Evolutionary conservation across 1,140 invertebrate species (phyloP).

Genomic region (Brachystomella parvula): DNA sequence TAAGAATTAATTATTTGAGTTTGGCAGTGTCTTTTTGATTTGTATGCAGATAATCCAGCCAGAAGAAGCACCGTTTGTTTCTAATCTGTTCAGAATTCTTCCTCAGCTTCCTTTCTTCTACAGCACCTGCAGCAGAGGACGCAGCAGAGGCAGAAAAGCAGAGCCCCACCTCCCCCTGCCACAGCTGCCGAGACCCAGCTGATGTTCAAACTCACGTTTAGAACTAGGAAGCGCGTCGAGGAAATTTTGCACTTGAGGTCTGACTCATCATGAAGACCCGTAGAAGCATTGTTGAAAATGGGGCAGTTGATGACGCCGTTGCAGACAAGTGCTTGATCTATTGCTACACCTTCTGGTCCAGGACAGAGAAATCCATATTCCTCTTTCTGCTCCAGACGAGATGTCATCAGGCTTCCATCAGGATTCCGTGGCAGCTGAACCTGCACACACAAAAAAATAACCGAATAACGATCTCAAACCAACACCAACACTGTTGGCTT

Average conservation of each 20-base stretch:
- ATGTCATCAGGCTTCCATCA: conserved; percentile 67
- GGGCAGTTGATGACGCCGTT: conserved; percentile 78
- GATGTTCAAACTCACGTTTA: conserved; percentile 29
- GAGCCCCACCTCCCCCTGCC: conserved; percentile 19
- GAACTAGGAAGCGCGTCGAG: conserved; percentile 31
- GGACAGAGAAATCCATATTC: conserved; percentile 74
- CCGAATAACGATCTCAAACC: no score
- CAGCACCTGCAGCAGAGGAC: conserved; percentile 31
- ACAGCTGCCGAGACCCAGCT: conserved; percentile 36
- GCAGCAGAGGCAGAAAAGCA: conserved; percentile 33
- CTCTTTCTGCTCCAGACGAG: conserved; percentile 47
- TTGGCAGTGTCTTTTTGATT: no score
- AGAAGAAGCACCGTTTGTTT: neutral
- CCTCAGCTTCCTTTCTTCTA: conserved; percentile 20
- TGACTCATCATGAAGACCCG: conserved; percentile 40
- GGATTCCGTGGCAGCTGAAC: conserved; percentile 70
- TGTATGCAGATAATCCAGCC: no score
- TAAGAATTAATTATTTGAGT: no score
- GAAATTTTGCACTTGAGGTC: conserved; percentile 38
- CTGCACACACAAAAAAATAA: no score
- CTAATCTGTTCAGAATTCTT: neutral
- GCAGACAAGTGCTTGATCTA: conserved; percentile 68
- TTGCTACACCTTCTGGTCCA: conserved; percentile 65
- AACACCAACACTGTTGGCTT: no score
- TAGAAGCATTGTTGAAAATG: conserved; percentile 45